A percentile compares a stretch with the other conserved stretches of the same genome.
Conservation (phyloP, 2,113 vertebrate species). For the Cynoglossus semilaevis region DNA sequence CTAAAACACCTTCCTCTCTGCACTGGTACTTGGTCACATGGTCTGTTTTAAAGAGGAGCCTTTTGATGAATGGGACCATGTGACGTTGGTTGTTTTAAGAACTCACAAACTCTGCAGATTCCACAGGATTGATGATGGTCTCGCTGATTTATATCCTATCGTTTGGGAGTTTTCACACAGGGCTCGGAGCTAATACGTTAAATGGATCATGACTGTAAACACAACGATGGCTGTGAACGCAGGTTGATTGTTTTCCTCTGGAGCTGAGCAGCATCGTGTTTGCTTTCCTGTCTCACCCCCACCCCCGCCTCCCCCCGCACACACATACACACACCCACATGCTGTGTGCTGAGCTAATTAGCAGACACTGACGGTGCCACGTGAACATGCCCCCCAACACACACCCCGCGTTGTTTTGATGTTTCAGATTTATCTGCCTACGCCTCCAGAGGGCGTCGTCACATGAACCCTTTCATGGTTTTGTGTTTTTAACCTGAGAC, state of each 20-base stretch:
- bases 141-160: conserved; percentile 6
- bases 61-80: no score
- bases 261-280: conserved; percentile 27
- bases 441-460: background rate
- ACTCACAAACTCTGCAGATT: conserved; percentile 33
- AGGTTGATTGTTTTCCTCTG: conserved; percentile 41
- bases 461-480: background rate
- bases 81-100: conserved; percentile 6
- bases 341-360: conserved; percentile 21
- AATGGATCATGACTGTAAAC: conserved; percentile 56
- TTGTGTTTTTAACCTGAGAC: background rate
- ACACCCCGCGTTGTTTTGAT: conserved; percentile 1
- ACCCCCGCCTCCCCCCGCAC: no score
- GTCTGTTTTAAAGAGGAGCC: no score
- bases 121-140: conserved; percentile 6
- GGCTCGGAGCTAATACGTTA: conserved; percentile 49
- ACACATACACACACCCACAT: no score
- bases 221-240: conserved; percentile 30
- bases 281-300: conserved; percentile 15
- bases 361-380: conserved; percentile 5
- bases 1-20: no score
- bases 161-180: conserved; percentile 22
- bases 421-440: conserved; percentile 13
- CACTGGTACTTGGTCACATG: no score
- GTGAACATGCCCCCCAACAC: background rate